Evolutionary conservation across 2,797 vertebrate species (phyloP).

Genomic region (Phoebastria nigripes): DNA sequence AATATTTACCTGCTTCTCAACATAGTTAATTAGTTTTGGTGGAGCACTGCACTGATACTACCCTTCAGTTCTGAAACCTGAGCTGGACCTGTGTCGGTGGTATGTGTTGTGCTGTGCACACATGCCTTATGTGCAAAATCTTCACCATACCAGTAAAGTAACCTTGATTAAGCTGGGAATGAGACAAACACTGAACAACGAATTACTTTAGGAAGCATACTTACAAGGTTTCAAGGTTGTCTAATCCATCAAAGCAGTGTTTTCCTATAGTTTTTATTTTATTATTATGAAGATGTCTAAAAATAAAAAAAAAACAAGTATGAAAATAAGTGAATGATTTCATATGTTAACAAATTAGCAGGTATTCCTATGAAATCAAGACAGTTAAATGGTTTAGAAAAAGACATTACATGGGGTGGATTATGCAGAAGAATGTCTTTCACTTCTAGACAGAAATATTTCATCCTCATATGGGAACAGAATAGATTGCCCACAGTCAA

Average conservation of each 20-base stretch:
- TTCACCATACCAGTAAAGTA: neutral
- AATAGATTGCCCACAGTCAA: neutral
- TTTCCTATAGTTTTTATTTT: slow-evolving; percentile 89
- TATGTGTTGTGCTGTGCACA: neutral
- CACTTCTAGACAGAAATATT: neutral
- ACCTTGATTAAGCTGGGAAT: neutral
- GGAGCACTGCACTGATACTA: neutral
- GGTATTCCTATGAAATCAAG: neutral
- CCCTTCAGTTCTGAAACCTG: neutral
- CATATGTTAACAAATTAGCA: neutral
- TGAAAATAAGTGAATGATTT: neutral
- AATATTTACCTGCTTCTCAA: slow-evolving; percentile 8
- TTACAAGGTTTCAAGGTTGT: slow-evolving; percentile 97
- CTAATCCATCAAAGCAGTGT: slow-evolving; percentile 89
- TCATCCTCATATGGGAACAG: neutral
- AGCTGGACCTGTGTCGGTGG: neutral
- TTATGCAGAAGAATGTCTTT: neutral
- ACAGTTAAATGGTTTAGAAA: neutral
- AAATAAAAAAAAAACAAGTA: neutral
- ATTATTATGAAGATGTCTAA: slow-evolving; percentile 97
- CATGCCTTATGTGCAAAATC: neutral
- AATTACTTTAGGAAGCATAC: slow-evolving; percentile 64
- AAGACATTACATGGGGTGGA: neutral
- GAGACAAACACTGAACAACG: neutral
- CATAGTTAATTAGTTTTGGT: neutral